These are phyloP conservation scores for Desmodus rotundus DNA, from an alignment of 2,113 vertebrate genomes.

Conservation along the genomic window DNA sequence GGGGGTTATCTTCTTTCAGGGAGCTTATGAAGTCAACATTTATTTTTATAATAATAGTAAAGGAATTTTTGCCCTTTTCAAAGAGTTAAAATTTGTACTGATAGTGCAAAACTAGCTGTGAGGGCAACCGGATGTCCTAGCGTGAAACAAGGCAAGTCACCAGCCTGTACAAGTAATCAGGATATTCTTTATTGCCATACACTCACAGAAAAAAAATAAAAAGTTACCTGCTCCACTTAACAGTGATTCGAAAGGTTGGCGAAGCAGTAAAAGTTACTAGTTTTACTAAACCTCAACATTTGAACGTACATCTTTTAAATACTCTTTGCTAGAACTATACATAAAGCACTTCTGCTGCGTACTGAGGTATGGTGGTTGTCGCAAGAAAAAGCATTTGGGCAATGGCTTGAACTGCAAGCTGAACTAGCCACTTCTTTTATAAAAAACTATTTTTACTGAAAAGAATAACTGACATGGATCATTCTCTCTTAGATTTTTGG, in stretches of 20 bases:
- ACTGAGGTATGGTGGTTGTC: neutral
- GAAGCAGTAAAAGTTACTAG: neutral
- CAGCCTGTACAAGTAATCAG: neutral
- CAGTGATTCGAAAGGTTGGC: neutral
- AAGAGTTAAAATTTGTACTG: neutral
- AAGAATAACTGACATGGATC: neutral
- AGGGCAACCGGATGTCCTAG: neutral
- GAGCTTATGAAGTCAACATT: neutral
- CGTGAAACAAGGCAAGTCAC: neutral
- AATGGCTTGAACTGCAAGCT: neutral
- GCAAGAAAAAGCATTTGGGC: neutral
- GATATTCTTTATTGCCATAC: neutral
- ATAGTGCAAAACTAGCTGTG: neutral
- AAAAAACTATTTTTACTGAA: neutral
- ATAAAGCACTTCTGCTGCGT: neutral
- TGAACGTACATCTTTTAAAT: neutral
- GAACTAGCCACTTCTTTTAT: neutral
- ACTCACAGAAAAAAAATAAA: neutral
- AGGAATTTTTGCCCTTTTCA: neutral
- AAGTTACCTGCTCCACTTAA: neutral
- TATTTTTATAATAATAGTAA: neutral
- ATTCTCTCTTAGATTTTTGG: neutral
- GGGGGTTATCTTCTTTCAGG: neutral
- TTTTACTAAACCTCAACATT: neutral
- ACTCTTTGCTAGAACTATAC: neutral